Evolutionary conservation across 2,113 vertebrate species (phyloP).

Genomic region (Coracopsis vasa): DNA sequence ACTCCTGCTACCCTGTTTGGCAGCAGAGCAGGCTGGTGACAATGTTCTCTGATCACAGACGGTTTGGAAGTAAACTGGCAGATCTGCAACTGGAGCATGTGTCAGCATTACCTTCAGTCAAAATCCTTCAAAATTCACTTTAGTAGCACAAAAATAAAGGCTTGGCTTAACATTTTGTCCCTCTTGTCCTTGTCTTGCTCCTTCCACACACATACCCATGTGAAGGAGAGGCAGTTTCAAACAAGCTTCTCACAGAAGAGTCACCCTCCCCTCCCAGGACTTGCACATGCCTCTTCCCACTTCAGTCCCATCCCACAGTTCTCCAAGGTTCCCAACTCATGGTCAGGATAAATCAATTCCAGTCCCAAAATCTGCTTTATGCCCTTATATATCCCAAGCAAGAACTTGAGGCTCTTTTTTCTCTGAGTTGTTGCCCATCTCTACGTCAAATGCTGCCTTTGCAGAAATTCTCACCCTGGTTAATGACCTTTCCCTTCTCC

Average conservation of each 20-base stretch:
- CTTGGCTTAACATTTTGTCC: background rate
- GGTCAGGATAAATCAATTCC: background rate
- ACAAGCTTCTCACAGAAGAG: background rate
- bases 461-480: background rate
- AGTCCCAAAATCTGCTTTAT: background rate
- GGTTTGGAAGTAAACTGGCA: background rate
- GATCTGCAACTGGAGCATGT: background rate
- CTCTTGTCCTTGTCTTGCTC: background rate
- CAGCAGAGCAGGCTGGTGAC: background rate
- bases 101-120: background rate
- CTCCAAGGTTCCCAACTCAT: background rate
- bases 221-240: background rate
- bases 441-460: background rate
- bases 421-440: background rate
- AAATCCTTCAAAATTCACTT: background rate
- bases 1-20: background rate
- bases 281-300: background rate
- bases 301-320: background rate
- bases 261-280: background rate
- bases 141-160: background rate
- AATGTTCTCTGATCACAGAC: background rate
- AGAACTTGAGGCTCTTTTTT: background rate
- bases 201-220: fast-evolving
- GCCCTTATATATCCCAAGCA: background rate
- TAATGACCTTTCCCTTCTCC: background rate